Base-by-base conservation (phyloP, 1,140 invertebrate genomes). In the Mya arenaria region DNA sequence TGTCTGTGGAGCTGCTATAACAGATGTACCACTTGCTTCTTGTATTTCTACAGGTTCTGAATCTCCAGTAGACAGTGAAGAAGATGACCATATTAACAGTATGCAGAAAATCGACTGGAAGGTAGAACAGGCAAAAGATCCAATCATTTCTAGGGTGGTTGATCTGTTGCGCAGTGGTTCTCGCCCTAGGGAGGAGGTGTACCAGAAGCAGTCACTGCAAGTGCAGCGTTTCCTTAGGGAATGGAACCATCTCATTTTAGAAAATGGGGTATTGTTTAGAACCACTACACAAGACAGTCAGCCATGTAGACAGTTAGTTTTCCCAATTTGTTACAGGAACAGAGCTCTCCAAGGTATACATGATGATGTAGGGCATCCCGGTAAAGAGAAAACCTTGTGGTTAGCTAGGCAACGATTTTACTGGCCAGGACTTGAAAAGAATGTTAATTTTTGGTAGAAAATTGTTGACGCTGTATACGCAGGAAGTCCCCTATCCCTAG, bases 341-440 rank as follows among this genome's bases (percentile, higher is more conserved):
- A 5, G 23, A 17, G 74, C 74, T 13, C 17, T 77, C 6, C 6
- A 34, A 1, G 74, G 74, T 5, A 25, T 77, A n/a, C 74, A 77
- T 48, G 39, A 77, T 41, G 74, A 77, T 63, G 62, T 55, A 28
- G 74, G 60, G 25, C 74, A 77, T 39, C 69, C 44, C 17, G 69
- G 69, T 39, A 56, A 36, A 69, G 52, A 79, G 13, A 71, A 48
- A 63, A 52, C 75, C 36, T 32, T 83, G 37, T 60, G 81, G 36
- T 44, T 52, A 13, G 48, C 23, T 30, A 79, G 73, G 48, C 44
- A 41, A 36, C 48, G 66, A 28, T 75, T 75, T 63, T 75, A 37
- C n/a, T 63, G 72, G 72, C 72, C 56, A 19, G 56, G 56, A 5
- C 15, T 62, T n/a, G 72, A 75, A 32, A 25, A 58, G 32, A 52